These are phyloP conservation scores for Torymus auratus DNA, from an alignment of 2,888 invertebrate genomes.

Conservation along the genomic window DNA sequence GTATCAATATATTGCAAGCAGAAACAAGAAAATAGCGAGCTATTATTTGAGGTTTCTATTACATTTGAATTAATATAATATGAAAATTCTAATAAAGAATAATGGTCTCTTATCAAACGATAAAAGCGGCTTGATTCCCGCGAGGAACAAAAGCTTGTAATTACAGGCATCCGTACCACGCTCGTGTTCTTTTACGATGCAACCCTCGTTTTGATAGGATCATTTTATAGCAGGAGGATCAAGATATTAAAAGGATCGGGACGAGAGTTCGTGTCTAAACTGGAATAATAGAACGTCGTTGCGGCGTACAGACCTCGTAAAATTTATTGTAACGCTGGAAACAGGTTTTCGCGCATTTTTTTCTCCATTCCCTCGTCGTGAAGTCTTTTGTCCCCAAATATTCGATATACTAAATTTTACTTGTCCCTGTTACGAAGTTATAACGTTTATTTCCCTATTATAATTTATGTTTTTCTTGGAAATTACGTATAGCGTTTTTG, in stretches of 20 bases:
- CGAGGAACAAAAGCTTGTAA: constrained; percentile 2
- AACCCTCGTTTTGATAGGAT: constrained; percentile 31
- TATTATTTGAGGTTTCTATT: too few species aligned
- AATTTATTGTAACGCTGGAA: constrained; percentile 67
- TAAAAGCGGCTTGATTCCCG: not conserved
- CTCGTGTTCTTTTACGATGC: constrained; percentile 32
- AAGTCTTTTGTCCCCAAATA: not conserved
- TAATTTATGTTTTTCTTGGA: too few species aligned
- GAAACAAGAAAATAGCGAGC: too few species aligned
- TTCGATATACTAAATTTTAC: too few species aligned
- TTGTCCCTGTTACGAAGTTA: too few species aligned
- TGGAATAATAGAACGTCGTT: constrained; percentile 25
- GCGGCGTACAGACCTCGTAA: constrained; percentile 63
- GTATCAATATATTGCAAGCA: too few species aligned
- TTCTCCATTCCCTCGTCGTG: not conserved
- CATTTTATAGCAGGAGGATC: constrained; percentile 43
- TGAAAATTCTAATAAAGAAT: not conserved
- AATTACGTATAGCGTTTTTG: too few species aligned
- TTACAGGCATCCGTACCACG: not conserved
- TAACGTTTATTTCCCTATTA: too few species aligned
- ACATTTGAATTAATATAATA: too few species aligned
- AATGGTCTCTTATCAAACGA: not conserved
- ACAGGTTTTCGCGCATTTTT: constrained; percentile 53
- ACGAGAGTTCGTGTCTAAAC: constrained; percentile 25
- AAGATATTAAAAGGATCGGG: constrained; percentile 41